Percentiles rank a stretch among this genome's conserved stretches.
Conservation (phyloP, 1,140 invertebrate species). For the Ostrea denselamellosa region DNA sequence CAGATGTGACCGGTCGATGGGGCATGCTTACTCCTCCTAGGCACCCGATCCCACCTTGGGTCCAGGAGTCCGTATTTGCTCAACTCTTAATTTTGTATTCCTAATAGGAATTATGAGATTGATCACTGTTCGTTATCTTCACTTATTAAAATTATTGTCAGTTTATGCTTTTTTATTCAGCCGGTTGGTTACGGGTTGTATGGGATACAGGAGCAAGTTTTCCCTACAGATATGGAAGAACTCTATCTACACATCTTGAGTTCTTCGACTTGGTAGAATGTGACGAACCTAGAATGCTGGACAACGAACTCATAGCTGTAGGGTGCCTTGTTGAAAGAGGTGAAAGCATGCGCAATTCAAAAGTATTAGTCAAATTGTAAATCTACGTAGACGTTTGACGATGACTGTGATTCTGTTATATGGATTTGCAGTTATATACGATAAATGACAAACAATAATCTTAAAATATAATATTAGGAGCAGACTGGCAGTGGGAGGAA, state of each 20-base stretch:
- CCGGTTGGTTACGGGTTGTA: not conserved
- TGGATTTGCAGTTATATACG: no score
- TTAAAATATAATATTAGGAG: not conserved
- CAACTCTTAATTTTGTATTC: no score
- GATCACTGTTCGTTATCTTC: no score
- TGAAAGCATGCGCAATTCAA: not conserved
- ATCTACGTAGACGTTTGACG: no score
- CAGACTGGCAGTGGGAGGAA: not conserved
- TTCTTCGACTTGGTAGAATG: not conserved
- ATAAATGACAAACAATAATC: no score
- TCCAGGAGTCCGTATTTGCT: no score
- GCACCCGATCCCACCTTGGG: no score
- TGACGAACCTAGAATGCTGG: not conserved
- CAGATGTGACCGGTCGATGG: no score
- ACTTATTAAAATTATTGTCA: not conserved
- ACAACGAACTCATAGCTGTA: not conserved
- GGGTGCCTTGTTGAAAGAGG: slow-evolving; percentile 1
- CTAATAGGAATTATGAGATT: no score
- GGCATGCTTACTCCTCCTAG: no score
- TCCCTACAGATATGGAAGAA: not conserved
- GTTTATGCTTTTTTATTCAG: not conserved
- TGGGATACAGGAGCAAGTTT: not conserved
- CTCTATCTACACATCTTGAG: not conserved
- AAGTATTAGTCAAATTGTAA: no score
- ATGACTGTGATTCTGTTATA: no score